phyloP scores from a whole-genome alignment of 2,888 invertebrate species.

The Lasioglossum calceatum region DNA sequence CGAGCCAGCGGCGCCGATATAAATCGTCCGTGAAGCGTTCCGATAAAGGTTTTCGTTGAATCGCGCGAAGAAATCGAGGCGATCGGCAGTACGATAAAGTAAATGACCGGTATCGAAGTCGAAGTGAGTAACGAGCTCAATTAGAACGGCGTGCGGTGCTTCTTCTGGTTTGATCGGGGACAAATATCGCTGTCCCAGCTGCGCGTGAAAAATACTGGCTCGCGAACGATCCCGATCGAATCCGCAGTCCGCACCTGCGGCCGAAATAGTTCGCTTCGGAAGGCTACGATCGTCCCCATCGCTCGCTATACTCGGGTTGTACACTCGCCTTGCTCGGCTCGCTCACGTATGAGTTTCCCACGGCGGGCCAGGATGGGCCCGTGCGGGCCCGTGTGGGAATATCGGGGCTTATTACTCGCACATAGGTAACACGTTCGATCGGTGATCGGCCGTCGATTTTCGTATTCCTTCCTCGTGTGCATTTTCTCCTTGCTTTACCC shows the following conservation, averaged over 20 bases:
- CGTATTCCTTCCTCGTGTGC: constrained; percentile 79
- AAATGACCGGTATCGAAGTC: constrained; percentile 3
- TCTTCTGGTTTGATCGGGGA: constrained; percentile 41
- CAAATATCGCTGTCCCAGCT: constrained; percentile 57
- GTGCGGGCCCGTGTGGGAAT: constrained; percentile 82
- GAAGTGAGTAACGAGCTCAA: constrained; percentile 40
- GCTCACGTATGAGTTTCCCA: constrained; percentile 84
- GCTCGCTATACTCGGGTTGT: constrained; percentile 1
- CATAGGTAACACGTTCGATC: constrained; percentile 78
- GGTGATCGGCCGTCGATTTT: constrained; percentile 78
- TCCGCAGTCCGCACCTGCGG: constrained; percentile 68
- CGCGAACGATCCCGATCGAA: constrained; percentile 45
- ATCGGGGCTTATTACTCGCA: constrained; percentile 81
- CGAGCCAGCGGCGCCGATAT: background rate
- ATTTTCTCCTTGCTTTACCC: constrained; percentile 61
- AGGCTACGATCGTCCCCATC: constrained; percentile 38
- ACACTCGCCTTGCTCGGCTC: constrained; percentile 5
- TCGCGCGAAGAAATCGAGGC: constrained; percentile 3
- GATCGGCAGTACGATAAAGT: background rate
- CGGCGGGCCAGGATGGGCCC: constrained; percentile 78
- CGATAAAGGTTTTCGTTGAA: constrained; percentile 16
- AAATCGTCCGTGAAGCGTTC: background rate
- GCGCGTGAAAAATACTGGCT: constrained; percentile 57
- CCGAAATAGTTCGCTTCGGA: constrained; percentile 45
- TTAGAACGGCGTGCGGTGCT: constrained; percentile 47